phyloP scores from a whole-genome alignment of 2,888 invertebrate species.

The Lissocephala sabroskyi region DNA sequence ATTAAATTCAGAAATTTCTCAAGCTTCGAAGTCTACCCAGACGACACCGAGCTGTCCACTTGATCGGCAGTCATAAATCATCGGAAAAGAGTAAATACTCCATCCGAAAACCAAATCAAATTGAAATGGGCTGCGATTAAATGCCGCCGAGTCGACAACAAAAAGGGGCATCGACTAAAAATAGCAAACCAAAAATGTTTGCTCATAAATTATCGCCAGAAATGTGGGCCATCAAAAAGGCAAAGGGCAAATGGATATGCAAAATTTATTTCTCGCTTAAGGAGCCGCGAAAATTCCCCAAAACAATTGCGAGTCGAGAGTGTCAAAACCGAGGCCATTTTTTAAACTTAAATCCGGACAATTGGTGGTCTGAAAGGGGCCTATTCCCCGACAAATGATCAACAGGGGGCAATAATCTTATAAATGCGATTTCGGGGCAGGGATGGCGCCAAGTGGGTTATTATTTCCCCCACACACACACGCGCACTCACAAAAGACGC shows the following conservation, averaged over 20 bases:
- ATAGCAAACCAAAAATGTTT: constrained; percentile 23
- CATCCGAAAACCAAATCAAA: too few relatives aligned
- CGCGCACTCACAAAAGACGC: too few relatives aligned
- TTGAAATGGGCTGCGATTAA: too few relatives aligned
- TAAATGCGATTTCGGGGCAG: constrained; percentile 37
- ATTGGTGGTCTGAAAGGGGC: neutral
- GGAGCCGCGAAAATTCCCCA: neutral
- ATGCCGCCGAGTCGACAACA: too few relatives aligned
- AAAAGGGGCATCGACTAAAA: too few relatives aligned
- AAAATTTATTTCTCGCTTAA: constrained; percentile 1
- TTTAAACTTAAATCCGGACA: constrained; percentile 25
- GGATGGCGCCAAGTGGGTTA: too few relatives aligned
- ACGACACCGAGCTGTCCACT: too few relatives aligned
- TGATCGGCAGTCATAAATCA: too few relatives aligned
- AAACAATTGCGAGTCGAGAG: neutral
- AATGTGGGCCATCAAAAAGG: neutral
- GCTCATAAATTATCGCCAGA: constrained; percentile 35
- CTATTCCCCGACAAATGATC: constrained; percentile 41
- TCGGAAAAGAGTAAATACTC: too few relatives aligned
- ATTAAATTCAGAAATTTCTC: too few relatives aligned
- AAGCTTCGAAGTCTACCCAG: too few relatives aligned
- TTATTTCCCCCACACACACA: too few relatives aligned
- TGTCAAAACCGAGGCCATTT: constrained; percentile 31
- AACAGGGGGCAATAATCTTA: constrained; percentile 60
- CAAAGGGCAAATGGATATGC: constrained; percentile 6